Evolutionary conservation across 1,140 invertebrate genomes (phyloP).

Genomic region (Zaprionus vittiger): DNA sequence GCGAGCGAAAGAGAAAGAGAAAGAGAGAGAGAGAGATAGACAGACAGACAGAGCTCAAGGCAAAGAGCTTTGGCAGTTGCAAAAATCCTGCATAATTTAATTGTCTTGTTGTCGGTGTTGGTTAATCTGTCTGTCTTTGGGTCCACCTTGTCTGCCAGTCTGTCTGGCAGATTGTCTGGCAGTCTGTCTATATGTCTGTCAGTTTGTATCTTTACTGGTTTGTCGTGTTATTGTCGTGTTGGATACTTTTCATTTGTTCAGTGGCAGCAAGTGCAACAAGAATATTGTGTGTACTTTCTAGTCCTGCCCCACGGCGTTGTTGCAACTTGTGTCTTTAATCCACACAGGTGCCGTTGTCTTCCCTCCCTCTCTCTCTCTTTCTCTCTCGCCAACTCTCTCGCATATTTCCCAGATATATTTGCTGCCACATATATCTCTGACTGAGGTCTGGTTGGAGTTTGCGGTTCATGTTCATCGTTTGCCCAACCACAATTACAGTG

Average conservation of each 20-base stretch:
- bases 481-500: slow-evolving; percentile 51
- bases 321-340: slow-evolving; percentile 54
- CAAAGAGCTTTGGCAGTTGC: slow-evolving; percentile 29
- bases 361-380: not conserved
- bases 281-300: slow-evolving; percentile 21
- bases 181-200: slow-evolving; percentile 2
- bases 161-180: slow-evolving; percentile 5
- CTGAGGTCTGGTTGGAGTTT: slow-evolving; percentile 17
- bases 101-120: slow-evolving; percentile 56
- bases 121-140: slow-evolving; percentile 14
- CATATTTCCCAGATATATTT: not conserved
- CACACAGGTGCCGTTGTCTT: slow-evolving; percentile 37
- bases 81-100: slow-evolving; percentile 73
- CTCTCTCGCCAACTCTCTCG: not conserved
- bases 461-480: slow-evolving; percentile 47
- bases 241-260: slow-evolving; percentile 40
- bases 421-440: not conserved
- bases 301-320: slow-evolving; percentile 42
- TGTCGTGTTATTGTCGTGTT: slow-evolving; percentile 26
- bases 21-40: not conserved
- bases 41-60: not conserved
- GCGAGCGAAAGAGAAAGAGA: not conserved
- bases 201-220: slow-evolving; percentile 13
- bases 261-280: slow-evolving; percentile 1
- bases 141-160: not conserved